These are phyloP conservation scores for Drosophila percnosoma DNA, from an alignment of 2,888 invertebrate genomes.

Conservation along the genomic window DNA sequence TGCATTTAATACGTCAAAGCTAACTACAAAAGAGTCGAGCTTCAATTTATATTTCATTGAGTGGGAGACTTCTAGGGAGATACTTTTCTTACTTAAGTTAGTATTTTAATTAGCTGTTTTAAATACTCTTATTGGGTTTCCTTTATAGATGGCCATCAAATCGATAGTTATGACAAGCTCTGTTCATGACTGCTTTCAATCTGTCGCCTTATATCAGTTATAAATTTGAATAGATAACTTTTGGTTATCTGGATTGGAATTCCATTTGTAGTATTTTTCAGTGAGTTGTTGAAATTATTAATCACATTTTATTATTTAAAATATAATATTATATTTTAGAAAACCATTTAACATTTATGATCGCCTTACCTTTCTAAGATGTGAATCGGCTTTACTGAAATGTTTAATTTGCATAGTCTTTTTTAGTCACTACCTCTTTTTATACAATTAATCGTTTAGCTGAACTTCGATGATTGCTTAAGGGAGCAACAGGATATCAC, in stretches of 20 bases:
- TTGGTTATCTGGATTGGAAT: neutral
- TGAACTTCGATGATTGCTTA: neutral
- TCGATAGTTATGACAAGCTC: neutral
- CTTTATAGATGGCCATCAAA: neutral
- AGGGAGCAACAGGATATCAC: conserved; percentile 1
- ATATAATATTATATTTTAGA: neutral
- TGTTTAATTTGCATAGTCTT: neutral
- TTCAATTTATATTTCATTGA: neutral
- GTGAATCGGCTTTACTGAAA: neutral
- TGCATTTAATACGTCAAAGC: neutral
- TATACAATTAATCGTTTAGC: neutral
- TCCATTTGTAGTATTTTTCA: neutral
- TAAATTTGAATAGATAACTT: neutral
- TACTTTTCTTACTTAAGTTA: neutral
- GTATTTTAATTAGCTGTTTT: neutral
- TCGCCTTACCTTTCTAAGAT: neutral
- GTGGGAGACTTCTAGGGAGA: neutral
- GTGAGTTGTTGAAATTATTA: neutral
- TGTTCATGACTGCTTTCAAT: neutral
- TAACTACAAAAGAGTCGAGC: neutral
- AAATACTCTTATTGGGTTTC: neutral
- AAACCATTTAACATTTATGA: neutral
- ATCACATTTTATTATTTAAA: neutral
- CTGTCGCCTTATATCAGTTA: neutral
- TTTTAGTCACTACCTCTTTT: neutral